Base-by-base conservation (phyloP, 2,888 invertebrate genomes). In the Callimorpha dominula region DNA sequence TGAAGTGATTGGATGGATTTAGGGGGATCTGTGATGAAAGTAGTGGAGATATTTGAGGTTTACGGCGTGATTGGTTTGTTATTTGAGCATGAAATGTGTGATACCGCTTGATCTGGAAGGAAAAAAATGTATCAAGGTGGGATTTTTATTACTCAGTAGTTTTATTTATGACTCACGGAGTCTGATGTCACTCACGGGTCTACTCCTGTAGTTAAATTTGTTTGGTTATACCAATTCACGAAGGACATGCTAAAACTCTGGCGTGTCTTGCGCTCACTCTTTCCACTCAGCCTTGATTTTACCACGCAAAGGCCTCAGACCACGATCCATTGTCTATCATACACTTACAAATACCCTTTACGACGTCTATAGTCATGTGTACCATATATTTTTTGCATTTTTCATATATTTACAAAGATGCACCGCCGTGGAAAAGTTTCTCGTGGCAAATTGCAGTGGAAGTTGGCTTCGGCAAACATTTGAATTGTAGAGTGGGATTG, bases 401-500 rank as follows among this genome's bases (percentile, higher is more conserved):
- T 86, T 84, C 80, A 79, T 84, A 83, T 82, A 82, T 87, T 85
- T 85, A 75, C 84, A 71, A 81, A 79, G 80, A 81, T 79, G 79
- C 78, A 76, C 66, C 76, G 75, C 73, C 76, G 74, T 70, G 75
- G 81, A 92, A 91, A 91, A 90, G 85, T 89, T 69, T 90, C 83
- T 84, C 81, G 85, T 85, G 85, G 90, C 88, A 91, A 93, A 93
- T 93, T 91, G 93, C 92, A 90, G 84, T 86, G 90, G 91, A 90
- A 94, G 92, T 91, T 91, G 88, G 88, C 87, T 88, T 90, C 87
- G 81, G 89, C 91, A 94, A 95, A 95, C 94, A 94, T 95, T 95
- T 95, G 92, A 93, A 94, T 94, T 93, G 94, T 91, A 91, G 93
- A 95, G 92, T 94, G 93, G 91, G 88, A 95, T 94, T 94, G 95